phyloP scores from a whole-genome alignment of 2,888 invertebrate species.

The Pasiphila rectangulata region DNA sequence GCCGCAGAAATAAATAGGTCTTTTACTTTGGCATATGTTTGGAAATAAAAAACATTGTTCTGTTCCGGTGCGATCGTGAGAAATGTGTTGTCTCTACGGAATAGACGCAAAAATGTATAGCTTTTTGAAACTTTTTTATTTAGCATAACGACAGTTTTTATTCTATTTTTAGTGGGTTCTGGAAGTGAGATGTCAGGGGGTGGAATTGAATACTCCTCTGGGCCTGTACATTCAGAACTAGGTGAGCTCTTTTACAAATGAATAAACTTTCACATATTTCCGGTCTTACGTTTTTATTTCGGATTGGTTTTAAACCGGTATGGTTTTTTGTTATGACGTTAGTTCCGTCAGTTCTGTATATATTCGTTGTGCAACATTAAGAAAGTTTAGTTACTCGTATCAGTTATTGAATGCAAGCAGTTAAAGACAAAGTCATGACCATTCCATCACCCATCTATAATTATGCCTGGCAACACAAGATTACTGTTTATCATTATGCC shows the following conservation, averaged over 20 bases:
- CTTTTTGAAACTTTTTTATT: conserved; percentile 8
- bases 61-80: conserved; percentile 50
- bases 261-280: too few relatives aligned
- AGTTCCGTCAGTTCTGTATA: too few relatives aligned
- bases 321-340: too few relatives aligned
- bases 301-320: too few relatives aligned
- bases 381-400: too few relatives aligned
- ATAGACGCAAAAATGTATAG: conserved; percentile 35
- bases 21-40: conserved; percentile 45
- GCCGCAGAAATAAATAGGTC: conserved; percentile 55
- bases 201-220: not conserved
- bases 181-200: conserved; percentile 2
- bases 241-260: too few relatives aligned
- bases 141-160: conserved; percentile 38
- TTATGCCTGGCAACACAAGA: conserved; percentile 1
- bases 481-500: not conserved
- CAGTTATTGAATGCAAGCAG: too few relatives aligned
- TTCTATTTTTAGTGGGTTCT: conserved; percentile 6
- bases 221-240: not conserved
- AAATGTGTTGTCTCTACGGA: conserved; percentile 36
- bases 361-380: too few relatives aligned
- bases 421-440: not conserved
- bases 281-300: too few relatives aligned
- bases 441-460: not conserved
- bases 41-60: conserved; percentile 61